Base-by-base conservation (phyloP, 2,888 invertebrate genomes). In the Ophion slaviceki region DNA sequence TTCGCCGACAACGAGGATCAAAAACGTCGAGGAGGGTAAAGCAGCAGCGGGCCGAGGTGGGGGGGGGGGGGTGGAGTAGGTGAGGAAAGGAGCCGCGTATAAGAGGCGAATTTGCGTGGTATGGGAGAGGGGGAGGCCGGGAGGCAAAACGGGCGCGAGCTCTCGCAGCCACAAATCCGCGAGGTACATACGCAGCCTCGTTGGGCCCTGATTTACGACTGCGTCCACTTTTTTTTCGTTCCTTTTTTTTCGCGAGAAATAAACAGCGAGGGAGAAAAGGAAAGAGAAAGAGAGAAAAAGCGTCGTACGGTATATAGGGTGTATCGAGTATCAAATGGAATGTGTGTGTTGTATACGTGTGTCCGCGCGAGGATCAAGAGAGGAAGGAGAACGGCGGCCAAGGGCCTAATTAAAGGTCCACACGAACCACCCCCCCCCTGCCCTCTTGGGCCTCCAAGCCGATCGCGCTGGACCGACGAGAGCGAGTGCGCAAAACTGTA, bases 351-450 rank as follows among this genome's bases (percentile, higher is more conserved):
- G 70, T 79, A 76, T 24, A 76, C 72, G 79, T 72, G 81, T 78
- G 87, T 85, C 87, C 32, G 71, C 40, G 71, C 68, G 71, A 61
- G 78, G 59, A 59, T 78, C 45, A 59, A 61, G 11, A 71, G 72
- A 80, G 67, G 87, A 85, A 88, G 84, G 87, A 88, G 88, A 88
- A 87, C 88, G 89, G 90, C 91, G 90, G 90, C 87, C 89, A 86
- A 89, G 86, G 87, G 90, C 90, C 91, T 92, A 92, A 92, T 92
- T 91, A 91, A 90, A 91, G 91, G 90, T 89, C 89, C 90, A 89
- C 87, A 87, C 88, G 85, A 76, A 77, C 82, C 87, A 77, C 80
- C 47, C 47, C 11, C 11, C 47, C 14, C 47, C 47, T 2, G 0
- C 47, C 47, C 47, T 47, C 11, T 47, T 40, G 70, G 84, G 82